Percentiles rank a stretch among this genome's conserved stretches.
Conservation (phyloP, 2,113 vertebrate genomes). For the Elanoides forficatus region DNA sequence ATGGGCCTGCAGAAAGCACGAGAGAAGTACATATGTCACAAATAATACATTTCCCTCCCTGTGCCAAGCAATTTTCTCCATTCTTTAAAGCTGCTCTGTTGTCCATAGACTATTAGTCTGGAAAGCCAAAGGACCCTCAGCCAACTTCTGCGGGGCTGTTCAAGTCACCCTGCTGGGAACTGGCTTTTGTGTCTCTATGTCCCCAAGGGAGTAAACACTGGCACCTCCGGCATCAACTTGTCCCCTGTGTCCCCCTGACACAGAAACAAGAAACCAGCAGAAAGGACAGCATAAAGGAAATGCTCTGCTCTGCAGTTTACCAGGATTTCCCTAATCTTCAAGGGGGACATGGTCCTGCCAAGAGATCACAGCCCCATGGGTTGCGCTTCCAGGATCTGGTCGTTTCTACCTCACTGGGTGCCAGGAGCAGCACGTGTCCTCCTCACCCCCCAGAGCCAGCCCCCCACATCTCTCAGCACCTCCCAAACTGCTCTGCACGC, state of each 20-base stretch:
- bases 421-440: neutral
- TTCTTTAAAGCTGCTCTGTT: neutral
- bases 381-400: neutral
- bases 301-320: neutral
- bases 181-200: accelerated
- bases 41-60: neutral
- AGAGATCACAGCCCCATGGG: neutral
- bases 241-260: neutral
- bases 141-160: neutral
- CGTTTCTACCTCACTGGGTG: neutral
- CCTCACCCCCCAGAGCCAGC: neutral
- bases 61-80: neutral
- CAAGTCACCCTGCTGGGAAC: neutral
- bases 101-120: neutral
- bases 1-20: neutral
- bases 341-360: neutral
- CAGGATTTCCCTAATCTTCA: neutral
- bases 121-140: neutral
- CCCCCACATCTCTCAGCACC: neutral
- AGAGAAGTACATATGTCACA: neutral
- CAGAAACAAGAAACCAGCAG: neutral
- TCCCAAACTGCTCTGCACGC: neutral
- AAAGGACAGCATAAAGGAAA: neutral
- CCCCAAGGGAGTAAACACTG: neutral
- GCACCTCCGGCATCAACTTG: accelerated